These are phyloP conservation scores for Origma solitaria DNA, from an alignment of 2,113 vertebrate genomes.

Conservation along the genomic window DNA sequence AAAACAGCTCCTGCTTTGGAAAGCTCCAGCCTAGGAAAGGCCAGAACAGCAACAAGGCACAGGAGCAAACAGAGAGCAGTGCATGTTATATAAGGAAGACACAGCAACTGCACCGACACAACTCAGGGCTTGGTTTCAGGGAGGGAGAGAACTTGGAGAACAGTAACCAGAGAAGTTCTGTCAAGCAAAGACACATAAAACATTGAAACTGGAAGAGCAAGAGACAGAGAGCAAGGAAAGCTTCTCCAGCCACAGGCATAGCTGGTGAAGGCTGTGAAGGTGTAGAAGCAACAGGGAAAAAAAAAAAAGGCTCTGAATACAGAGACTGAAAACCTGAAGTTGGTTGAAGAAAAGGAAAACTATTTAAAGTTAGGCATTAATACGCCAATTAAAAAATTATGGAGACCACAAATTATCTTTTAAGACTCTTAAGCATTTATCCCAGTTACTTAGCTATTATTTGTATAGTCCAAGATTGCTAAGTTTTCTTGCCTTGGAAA, in stretches of 20 bases:
- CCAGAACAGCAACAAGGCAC: neutral
- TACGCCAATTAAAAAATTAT: neutral
- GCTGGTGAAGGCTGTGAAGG: neutral
- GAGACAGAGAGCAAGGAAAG: neutral
- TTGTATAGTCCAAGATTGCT: neutral
- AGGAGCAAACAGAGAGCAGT: accelerated
- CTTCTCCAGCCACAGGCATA: neutral
- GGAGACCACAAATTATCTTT: neutral
- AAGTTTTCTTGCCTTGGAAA: neutral
- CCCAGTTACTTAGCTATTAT: neutral
- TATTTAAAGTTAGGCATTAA: neutral
- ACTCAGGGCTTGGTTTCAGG: neutral
- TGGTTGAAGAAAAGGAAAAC: neutral
- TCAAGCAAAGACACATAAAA: neutral
- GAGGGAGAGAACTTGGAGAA: neutral
- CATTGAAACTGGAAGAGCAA: neutral
- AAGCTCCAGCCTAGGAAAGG: neutral
- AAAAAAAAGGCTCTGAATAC: neutral
- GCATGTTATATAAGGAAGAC: accelerated
- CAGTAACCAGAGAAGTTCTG: neutral
- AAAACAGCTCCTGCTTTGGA: neutral
- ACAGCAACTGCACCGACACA: neutral
- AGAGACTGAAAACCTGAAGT: neutral
- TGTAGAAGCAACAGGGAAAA: accelerated
- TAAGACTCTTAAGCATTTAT: neutral